phyloP scores from a whole-genome alignment of 2,888 invertebrate genomes.

The Dyspetes luteomarginatus region DNA sequence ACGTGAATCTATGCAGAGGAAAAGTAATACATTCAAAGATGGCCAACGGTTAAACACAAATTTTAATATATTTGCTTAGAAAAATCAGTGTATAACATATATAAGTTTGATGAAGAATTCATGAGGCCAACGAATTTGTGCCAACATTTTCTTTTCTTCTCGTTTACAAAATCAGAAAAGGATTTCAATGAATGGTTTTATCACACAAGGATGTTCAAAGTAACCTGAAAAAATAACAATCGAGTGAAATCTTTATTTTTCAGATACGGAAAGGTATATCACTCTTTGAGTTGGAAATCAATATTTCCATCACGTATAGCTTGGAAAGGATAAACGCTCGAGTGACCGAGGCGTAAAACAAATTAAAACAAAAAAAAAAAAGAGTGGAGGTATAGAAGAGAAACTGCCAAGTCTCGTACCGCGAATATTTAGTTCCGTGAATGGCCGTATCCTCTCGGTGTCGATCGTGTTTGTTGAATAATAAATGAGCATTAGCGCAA shows the following conservation, averaged over 20 bases:
- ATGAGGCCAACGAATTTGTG: too few relatives aligned
- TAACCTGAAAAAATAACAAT: background rate
- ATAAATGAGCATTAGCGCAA: conserved; percentile 68
- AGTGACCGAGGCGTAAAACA: conserved; percentile 39
- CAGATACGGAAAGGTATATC: background rate
- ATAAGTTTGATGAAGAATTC: too few relatives aligned
- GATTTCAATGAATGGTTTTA: too few relatives aligned
- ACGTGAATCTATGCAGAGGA: conserved; percentile 12
- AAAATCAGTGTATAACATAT: too few relatives aligned
- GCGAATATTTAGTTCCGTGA: conserved; percentile 74
- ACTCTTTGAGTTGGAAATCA: conserved; percentile 32
- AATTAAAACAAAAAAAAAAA: conserved; percentile 40
- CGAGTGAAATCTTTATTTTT: conserved; percentile 53
- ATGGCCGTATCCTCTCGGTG: conserved; percentile 71
- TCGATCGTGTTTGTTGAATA: conserved; percentile 75
- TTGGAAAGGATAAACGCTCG: conserved; percentile 41
- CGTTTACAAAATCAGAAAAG: too few relatives aligned
- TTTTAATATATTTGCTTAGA: too few relatives aligned
- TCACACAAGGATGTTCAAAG: too few relatives aligned
- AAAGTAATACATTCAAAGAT: background rate
- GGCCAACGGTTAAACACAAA: background rate
- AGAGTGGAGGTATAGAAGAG: conserved; percentile 48
- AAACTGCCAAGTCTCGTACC: conserved; percentile 64
- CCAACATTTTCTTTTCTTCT: too few relatives aligned
- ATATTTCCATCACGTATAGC: conserved; percentile 67